Base-by-base conservation (phyloP, 2,888 invertebrate genomes). In the Serripes groenlandicus region DNA sequence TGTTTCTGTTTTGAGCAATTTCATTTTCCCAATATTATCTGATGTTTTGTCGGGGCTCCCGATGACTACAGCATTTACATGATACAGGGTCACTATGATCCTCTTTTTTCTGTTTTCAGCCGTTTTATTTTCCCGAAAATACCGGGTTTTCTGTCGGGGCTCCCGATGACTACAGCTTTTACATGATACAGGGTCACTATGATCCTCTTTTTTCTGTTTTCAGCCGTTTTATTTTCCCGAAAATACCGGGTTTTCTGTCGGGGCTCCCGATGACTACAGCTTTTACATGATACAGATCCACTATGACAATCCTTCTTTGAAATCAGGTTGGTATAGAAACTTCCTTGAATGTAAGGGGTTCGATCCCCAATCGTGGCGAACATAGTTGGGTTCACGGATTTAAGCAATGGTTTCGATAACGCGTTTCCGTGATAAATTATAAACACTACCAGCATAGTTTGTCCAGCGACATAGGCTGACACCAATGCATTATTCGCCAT, bases 201-300 rank as follows among this genome's bases (percentile, higher is more conserved):
- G n/a, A n/a, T n/a, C n/a, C n/a, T n/a, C n/a, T n/a, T n/a, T n/a
- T n/a, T n/a, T n/a, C n/a, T n/a, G n/a, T n/a, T 68, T 80, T 2
- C 78, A 92, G 92, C 78, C 89, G 15, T 85, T 90, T 37, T 78
- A 90, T 21, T 86, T 92, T 37, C 93, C 93, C 0, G 86, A 83
- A 7, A 71, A 92, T 35, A 97, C 97, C 28, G 98, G 98, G 32
- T 96, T 97, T 88, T 98, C 98, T 0, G 95, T 98, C 70, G 97
- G 97, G 5, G 97, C 97, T 88, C 96, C 96, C 78, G 95, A 96
- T 28, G 97, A 89, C n/a, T 94, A 97, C 0, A 96, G 96, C 0
- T 98, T 97, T 95, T 98, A 97, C 95, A 97, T 98, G 97, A 95
- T 98, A 64, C 98, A 98, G 95, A 97, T 98, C 90, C 98, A 98